phyloP scores from a whole-genome alignment of 2,113 vertebrate species.

The Holacanthus passer region DNA sequence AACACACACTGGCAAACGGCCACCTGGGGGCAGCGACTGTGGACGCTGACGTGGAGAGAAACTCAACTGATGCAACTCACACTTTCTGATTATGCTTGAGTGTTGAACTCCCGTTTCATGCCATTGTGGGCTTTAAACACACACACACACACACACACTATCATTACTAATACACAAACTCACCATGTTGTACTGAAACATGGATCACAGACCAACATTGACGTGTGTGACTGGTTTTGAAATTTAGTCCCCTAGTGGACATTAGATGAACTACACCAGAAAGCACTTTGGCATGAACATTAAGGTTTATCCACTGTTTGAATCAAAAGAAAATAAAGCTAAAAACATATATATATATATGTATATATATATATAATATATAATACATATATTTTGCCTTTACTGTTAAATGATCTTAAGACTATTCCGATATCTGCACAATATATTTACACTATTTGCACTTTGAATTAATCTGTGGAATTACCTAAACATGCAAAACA shows the following conservation, averaged over 20 bases:
- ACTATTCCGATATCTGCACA: background rate
- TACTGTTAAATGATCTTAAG: background rate
- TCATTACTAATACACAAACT: too few relatives aligned
- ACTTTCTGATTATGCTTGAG: background rate
- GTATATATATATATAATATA: too few relatives aligned
- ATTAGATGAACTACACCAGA: background rate
- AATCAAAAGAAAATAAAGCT: too few relatives aligned
- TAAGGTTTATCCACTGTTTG: background rate
- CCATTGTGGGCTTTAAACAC: background rate
- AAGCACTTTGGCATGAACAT: background rate
- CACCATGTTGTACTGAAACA: background rate
- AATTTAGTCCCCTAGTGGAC: background rate
- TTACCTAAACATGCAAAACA: background rate
- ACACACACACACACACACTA: background rate
- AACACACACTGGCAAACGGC: constrained; percentile 22
- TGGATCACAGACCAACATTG: background rate
- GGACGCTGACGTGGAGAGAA: constrained; percentile 41
- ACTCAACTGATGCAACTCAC: constrained; percentile 31
- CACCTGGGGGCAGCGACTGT: constrained; percentile 37
- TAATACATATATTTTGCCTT: background rate
- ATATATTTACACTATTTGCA: background rate
- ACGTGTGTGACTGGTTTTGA: background rate
- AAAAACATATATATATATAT: too few relatives aligned
- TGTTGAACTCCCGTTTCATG: background rate
- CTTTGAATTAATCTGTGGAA: background rate